phyloP scores from a whole-genome alignment of 2,888 invertebrate species.

The Euzophera pinguis region DNA sequence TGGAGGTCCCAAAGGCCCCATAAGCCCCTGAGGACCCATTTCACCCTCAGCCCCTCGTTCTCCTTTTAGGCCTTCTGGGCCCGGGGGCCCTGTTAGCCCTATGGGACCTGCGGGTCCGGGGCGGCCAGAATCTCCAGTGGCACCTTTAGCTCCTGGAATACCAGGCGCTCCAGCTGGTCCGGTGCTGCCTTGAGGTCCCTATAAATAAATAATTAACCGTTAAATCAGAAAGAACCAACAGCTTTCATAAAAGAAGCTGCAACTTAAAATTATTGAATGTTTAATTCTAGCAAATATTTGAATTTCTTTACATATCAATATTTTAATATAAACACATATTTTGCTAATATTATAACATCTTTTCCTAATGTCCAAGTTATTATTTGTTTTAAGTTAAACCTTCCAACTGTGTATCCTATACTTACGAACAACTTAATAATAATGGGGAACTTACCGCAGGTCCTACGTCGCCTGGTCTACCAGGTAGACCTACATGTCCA shows the following conservation, averaged over 20 bases:
- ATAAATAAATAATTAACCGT: too few species aligned
- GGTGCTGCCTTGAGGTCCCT: constrained; percentile 86
- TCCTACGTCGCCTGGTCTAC: constrained; percentile 88
- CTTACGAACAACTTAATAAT: neutral
- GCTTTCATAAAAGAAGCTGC: too few species aligned
- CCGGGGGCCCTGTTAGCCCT: constrained; percentile 86
- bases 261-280: too few species aligned
- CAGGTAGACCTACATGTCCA: constrained; percentile 87
- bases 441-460: constrained; percentile 74
- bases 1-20: constrained; percentile 83
- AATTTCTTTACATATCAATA: too few species aligned
- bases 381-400: too few species aligned
- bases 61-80: constrained; percentile 87
- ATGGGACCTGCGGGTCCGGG: constrained; percentile 83
- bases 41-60: constrained; percentile 85
- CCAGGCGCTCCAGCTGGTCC: constrained; percentile 86
- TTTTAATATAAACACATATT: too few species aligned
- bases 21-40: constrained; percentile 84
- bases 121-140: constrained; percentile 84
- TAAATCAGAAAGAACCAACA: too few species aligned
- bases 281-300: too few species aligned
- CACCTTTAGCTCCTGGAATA: constrained; percentile 84
- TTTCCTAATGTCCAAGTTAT: too few species aligned
- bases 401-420: too few species aligned
- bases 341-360: too few species aligned